These are phyloP conservation scores for Pterocles gutturalis DNA, from an alignment of 2,113 vertebrate genomes.

Conservation along the genomic window DNA sequence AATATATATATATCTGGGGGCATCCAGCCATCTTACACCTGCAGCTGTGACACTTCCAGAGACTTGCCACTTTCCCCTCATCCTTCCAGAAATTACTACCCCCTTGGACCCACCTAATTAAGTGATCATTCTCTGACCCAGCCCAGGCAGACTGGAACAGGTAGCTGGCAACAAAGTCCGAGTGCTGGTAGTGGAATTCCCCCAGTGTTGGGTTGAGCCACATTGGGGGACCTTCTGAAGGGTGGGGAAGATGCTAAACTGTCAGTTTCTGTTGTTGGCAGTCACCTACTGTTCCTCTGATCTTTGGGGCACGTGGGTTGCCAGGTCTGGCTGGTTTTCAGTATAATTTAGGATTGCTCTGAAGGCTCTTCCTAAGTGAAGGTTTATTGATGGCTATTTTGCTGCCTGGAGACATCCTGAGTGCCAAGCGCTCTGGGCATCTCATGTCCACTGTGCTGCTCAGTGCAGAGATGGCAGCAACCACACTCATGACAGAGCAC, in stretches of 20 bases:
- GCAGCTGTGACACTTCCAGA: background rate
- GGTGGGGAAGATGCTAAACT: background rate
- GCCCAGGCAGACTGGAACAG: background rate
- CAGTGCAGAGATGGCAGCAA: background rate
- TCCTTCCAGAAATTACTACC: background rate
- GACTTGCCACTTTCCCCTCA: background rate
- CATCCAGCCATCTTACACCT: background rate
- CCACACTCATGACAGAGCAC: fast-evolving
- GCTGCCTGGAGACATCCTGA: background rate
- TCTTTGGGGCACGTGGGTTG: background rate
- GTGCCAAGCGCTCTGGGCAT: background rate
- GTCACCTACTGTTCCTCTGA: background rate
- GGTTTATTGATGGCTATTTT: background rate
- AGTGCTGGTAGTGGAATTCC: background rate
- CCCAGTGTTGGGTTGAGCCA: fast-evolving
- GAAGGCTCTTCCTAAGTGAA: background rate
- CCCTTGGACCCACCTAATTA: background rate
- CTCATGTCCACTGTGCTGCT: background rate
- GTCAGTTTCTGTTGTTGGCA: background rate
- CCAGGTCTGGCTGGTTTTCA: background rate
- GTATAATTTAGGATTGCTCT: background rate
- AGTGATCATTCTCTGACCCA: background rate
- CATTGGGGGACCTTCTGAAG: background rate
- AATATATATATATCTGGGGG: background rate
- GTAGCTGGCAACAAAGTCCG: background rate